Conservation (phyloP, 2,888 invertebrate species). For the Lithophane ornitopus region DNA sequence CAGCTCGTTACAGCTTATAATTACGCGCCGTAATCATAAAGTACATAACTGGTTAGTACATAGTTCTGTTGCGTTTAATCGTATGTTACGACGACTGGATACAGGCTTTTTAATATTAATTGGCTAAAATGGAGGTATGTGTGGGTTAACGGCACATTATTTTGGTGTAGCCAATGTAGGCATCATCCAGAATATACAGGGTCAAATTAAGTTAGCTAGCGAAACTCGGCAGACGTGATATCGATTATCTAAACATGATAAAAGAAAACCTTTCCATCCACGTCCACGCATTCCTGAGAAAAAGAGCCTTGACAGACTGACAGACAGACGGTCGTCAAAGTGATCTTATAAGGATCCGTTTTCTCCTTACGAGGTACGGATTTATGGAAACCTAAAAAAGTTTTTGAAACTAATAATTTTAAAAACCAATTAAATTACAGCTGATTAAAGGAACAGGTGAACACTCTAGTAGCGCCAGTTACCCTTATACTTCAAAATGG, state of each 20-base stretch:
- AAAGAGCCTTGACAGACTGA: not conserved
- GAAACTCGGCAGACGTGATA: not conserved
- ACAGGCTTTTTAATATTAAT: conserved; percentile 18
- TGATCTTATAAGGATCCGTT: not conserved
- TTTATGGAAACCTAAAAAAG: not conserved
- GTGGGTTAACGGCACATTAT: conserved; percentile 3
- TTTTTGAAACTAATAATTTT: too few species aligned
- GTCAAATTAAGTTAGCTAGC: not conserved
- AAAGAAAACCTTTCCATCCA: too few species aligned
- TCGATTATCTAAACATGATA: not conserved
- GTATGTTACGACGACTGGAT: conserved; percentile 18
- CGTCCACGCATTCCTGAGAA: too few species aligned
- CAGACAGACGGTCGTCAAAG: not conserved
- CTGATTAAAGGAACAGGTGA: too few species aligned
- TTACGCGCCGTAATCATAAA: conserved; percentile 28
- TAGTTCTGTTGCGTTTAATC: conserved; percentile 26
- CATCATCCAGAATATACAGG: not conserved
- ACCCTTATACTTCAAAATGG: not conserved
- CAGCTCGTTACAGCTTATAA: conserved; percentile 15
- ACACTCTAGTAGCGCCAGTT: not conserved
- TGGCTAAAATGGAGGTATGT: not conserved
- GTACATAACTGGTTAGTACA: conserved; percentile 2
- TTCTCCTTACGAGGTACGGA: not conserved
- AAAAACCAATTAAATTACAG: too few species aligned
- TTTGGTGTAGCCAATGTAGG: not conserved